Evolutionary conservation across 2,113 vertebrate genomes (phyloP).

Genomic region (Capra hircus): DNA sequence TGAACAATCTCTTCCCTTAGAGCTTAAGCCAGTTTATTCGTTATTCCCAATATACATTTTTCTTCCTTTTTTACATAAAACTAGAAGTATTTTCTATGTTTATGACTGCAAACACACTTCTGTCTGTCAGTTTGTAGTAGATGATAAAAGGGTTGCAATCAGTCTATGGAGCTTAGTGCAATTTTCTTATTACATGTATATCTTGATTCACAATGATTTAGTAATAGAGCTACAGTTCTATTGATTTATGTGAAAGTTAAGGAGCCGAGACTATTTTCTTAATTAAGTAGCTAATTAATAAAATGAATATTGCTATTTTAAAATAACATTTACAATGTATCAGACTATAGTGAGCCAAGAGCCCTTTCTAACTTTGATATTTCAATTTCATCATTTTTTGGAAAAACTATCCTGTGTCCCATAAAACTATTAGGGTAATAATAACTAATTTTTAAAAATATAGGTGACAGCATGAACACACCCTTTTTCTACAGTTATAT

Average conservation of each 20-base stretch:
- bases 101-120: background rate
- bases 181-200: slow-evolving; percentile 22
- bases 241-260: background rate
- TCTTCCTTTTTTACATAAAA: background rate
- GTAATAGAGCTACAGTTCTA: background rate
- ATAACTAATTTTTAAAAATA: background rate
- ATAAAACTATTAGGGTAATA: background rate
- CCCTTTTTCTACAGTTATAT: background rate
- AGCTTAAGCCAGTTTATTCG: slow-evolving; percentile 32
- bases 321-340: background rate
- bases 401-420: background rate
- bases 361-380: background rate
- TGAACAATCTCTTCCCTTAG: slow-evolving; percentile 29
- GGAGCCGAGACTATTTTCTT: background rate
- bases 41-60: background rate
- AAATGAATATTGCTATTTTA: background rate
- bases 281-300: background rate
- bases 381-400: background rate
- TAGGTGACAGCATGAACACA: background rate
- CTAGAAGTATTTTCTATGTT: background rate
- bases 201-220: background rate
- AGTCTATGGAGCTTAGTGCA: background rate
- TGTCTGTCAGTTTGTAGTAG: background rate
- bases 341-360: background rate
- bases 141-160: background rate